These are phyloP conservation scores for Poeciliopsis presidionis DNA, from an alignment of 2,797 vertebrate genomes.

Conservation along the genomic window DNA sequence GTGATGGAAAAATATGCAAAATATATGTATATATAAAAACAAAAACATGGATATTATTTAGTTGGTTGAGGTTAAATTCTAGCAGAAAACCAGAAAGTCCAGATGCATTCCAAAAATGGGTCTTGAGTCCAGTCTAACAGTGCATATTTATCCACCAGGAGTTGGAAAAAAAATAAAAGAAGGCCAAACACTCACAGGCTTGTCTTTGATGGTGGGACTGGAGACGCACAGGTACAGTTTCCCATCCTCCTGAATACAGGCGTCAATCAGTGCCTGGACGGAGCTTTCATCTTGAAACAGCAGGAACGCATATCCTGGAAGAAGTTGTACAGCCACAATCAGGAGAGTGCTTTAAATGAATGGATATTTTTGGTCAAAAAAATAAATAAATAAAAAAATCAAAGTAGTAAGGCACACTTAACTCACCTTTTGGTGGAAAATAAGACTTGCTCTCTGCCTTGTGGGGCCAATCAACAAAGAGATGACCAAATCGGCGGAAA, in stretches of 20 bases:
- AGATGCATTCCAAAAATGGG: not conserved
- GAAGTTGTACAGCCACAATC: conserved; percentile 9
- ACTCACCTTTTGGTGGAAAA: conserved; percentile 97
- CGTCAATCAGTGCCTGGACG: conserved; percentile 97
- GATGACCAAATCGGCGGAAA: conserved; percentile 97
- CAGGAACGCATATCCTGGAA: conserved; percentile 95
- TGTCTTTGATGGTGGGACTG: conserved; percentile 99
- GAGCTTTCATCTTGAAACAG: conserved; percentile 99
- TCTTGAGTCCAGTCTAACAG: not conserved
- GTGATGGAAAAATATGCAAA: not conserved
- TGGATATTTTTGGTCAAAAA: not conserved
- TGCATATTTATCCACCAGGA: not conserved
- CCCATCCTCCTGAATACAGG: conserved; percentile 98
- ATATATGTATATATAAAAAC: not conserved
- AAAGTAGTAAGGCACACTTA: not conserved
- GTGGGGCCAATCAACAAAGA: conserved; percentile 99
- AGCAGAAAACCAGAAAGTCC: not conserved
- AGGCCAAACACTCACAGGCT: conserved; percentile 86
- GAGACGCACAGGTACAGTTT: conserved; percentile 99
- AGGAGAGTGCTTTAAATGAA: not conserved
- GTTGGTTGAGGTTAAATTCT: not conserved
- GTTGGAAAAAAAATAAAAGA: not conserved
- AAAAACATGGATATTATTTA: not conserved
- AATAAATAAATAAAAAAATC: not conserved
- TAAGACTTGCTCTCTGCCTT: conserved; percentile 99